Percentiles rank a stretch among this genome's conserved stretches.
phyloP scores from a whole-genome alignment of 2,113 vertebrate genomes.

The Microcebus tavaratra region DNA sequence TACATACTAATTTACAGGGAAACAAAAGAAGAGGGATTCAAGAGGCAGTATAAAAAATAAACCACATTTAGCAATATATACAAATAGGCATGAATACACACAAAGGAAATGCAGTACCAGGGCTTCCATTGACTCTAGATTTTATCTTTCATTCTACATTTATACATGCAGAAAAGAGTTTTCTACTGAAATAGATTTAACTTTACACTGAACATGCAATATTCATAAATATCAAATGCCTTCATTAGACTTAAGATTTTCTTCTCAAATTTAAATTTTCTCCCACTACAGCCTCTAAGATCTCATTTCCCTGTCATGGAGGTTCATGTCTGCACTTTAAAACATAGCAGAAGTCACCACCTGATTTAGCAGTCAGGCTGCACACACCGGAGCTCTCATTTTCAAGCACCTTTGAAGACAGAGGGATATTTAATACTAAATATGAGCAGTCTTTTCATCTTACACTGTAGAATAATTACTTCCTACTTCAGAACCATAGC shows the following conservation, averaged over 20 bases:
- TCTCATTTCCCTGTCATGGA: slow-evolving; percentile 58
- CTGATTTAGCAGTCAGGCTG: slow-evolving; percentile 64
- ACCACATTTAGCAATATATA: neutral
- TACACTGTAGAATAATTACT: slow-evolving; percentile 75
- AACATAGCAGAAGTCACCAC: slow-evolving; percentile 65
- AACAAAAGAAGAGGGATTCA: slow-evolving; percentile 18
- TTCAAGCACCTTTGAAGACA: slow-evolving; percentile 71
- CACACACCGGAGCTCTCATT: slow-evolving; percentile 63
- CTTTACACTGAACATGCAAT: slow-evolving; percentile 55
- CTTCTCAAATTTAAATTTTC: slow-evolving; percentile 72
- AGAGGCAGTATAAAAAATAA: neutral
- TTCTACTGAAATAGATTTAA: slow-evolving; percentile 28
- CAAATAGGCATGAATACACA: neutral
- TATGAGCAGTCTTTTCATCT: slow-evolving; percentile 76
- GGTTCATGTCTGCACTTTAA: slow-evolving; percentile 58
- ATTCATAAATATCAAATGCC: slow-evolving; percentile 40
- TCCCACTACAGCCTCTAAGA: slow-evolving; percentile 46
- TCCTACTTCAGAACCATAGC: slow-evolving; percentile 78
- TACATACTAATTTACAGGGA: neutral
- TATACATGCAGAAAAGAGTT: slow-evolving; percentile 48
- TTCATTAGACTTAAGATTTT: slow-evolving; percentile 71
- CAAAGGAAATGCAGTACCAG: neutral
- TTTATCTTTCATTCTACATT: neutral
- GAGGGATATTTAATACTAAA: slow-evolving; percentile 76
- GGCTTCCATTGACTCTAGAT: neutral